A percentile compares a stretch with the other conserved stretches of the same genome.
These are phyloP conservation scores for Taphrorychus bicolor DNA, from an alignment of 2,888 invertebrate species.

Conservation along the genomic window DNA sequence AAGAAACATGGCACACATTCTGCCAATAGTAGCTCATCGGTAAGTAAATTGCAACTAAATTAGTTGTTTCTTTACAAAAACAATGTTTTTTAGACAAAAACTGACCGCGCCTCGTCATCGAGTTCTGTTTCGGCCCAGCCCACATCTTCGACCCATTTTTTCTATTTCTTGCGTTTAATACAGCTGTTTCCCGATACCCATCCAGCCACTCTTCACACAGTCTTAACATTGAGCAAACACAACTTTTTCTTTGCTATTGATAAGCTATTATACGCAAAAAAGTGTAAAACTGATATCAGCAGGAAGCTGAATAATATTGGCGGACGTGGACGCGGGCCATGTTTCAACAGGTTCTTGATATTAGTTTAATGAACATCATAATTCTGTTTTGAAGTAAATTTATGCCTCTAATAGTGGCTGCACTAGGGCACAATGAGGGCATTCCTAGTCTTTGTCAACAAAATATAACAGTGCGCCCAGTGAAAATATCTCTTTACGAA, in stretches of 20 bases:
- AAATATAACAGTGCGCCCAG: no score
- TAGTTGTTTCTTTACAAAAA: not conserved
- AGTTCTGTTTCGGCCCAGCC: slow-evolving; percentile 32
- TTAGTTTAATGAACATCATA: not conserved
- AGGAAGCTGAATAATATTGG: slow-evolving; percentile 7
- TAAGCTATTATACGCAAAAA: slow-evolving; percentile 56
- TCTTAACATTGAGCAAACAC: slow-evolving; percentile 55
- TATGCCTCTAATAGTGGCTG: no score
- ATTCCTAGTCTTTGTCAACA: no score
- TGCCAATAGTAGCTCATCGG: slow-evolving; percentile 24
- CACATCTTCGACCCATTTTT: slow-evolving; percentile 53
- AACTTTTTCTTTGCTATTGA: slow-evolving; percentile 57
- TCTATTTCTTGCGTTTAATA: slow-evolving; percentile 57
- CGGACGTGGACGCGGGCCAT: slow-evolving; percentile 13
- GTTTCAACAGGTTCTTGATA: not conserved
- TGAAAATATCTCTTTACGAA: no score
- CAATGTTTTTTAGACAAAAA: slow-evolving; percentile 17
- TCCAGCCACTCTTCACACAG: slow-evolving; percentile 58
- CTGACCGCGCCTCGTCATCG: slow-evolving; percentile 8
- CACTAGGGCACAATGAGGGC: not conserved
- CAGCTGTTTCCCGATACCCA: slow-evolving; percentile 59
- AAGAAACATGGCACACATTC: slow-evolving; percentile 20
- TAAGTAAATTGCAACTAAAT: slow-evolving; percentile 14
- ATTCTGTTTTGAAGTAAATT: not conserved
- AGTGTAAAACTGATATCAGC: slow-evolving; percentile 43